Conservation (phyloP, 2,797 vertebrate species). For the Siniperca scherzeri region DNA sequence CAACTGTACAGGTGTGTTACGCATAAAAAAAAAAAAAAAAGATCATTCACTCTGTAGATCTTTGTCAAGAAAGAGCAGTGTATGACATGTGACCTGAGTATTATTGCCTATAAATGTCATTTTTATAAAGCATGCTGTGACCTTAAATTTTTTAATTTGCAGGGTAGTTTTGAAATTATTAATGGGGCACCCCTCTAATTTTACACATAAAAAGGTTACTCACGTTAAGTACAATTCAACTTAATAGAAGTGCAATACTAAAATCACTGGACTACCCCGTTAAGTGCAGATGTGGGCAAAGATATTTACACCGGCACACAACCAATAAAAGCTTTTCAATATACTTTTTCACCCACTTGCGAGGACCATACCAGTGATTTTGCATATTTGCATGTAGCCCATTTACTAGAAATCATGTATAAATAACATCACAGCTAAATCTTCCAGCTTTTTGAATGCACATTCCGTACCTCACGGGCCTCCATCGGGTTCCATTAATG, state of each 20-base stretch:
- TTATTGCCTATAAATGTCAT: not conserved
- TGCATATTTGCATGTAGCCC: too few species aligned
- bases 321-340: not conserved
- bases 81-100: too few species aligned
- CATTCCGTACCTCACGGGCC: not conserved
- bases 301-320: not conserved
- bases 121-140: not conserved
- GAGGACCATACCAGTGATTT: not conserved
- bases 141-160: not conserved
- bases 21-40: not conserved
- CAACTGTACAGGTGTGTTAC: not conserved
- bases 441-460: not conserved
- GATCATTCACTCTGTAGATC: not conserved
- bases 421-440: not conserved
- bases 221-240: not conserved
- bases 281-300: not conserved
- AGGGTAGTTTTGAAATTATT: constrained; percentile 22
- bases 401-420: not conserved
- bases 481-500: not conserved
- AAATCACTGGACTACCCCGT: not conserved
- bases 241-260: too few species aligned
- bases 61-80: not conserved
- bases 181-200: not conserved
- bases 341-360: not conserved
- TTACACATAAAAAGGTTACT: not conserved